These are phyloP conservation scores for Drosophila lacertosa DNA, from an alignment of 1,140 invertebrate genomes.

Conservation along the genomic window DNA sequence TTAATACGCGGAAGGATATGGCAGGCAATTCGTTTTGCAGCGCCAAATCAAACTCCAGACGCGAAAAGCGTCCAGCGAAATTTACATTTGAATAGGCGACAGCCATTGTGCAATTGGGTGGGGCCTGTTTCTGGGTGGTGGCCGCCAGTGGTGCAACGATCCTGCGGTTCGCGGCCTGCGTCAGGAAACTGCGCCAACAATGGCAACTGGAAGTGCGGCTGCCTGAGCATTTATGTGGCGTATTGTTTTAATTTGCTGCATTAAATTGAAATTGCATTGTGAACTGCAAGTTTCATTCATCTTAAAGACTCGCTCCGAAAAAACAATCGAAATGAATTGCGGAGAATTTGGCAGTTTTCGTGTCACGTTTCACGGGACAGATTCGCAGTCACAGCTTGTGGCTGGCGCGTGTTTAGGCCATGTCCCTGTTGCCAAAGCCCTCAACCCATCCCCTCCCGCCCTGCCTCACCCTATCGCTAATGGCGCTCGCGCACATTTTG, in stretches of 20 bases:
- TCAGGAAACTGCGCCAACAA: conserved; percentile 60
- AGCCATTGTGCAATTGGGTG: conserved; percentile 13
- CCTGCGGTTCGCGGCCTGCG: conserved; percentile 39
- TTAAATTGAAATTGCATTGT: conserved; percentile 46
- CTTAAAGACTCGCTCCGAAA: conserved; percentile 20
- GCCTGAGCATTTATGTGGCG: conserved; percentile 76
- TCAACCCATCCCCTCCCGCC: neutral
- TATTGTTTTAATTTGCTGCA: conserved; percentile 79
- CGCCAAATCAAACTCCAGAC: conserved; percentile 50
- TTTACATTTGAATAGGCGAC: conserved; percentile 79
- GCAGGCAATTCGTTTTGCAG: conserved; percentile 79
- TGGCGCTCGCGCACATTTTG: conserved; percentile 61
- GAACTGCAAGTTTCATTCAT: neutral
- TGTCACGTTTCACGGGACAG: conserved; percentile 42
- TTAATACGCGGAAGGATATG: conserved; percentile 83
- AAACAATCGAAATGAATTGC: conserved; percentile 19
- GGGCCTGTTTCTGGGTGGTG: conserved; percentile 2
- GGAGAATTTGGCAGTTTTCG: conserved; percentile 26
- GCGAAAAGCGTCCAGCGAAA: conserved; percentile 64
- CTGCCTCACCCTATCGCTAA: conserved; percentile 44
- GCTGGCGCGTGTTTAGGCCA: conserved; percentile 49
- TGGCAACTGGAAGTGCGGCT: conserved; percentile 70
- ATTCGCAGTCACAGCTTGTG: conserved; percentile 41
- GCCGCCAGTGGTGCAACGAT: conserved; percentile 44
- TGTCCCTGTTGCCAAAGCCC: conserved; percentile 9